phyloP scores from a whole-genome alignment of 2,113 vertebrate species.

The Steatornis caripensis region DNA sequence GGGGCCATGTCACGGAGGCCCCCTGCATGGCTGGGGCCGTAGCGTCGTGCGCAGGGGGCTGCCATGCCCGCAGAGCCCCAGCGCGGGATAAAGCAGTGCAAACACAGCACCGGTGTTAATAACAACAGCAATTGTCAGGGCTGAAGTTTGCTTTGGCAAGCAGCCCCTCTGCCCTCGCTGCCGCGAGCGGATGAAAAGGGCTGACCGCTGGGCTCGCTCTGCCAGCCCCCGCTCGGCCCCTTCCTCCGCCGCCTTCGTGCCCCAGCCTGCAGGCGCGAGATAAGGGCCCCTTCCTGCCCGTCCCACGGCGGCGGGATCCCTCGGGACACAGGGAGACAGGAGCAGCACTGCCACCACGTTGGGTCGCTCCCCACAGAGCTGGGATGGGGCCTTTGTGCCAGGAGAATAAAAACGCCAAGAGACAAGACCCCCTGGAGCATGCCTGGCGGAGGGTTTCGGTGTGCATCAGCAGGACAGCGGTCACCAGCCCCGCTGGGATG shows the following conservation, averaged over 20 bases:
- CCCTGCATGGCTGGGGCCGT: rapidly evolving
- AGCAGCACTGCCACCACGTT: neutral
- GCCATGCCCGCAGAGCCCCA: neutral
- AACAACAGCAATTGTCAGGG: neutral
- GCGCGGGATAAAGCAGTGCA: rapidly evolving
- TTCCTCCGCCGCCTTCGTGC: neutral
- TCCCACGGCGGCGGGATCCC: rapidly evolving
- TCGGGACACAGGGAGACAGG: neutral
- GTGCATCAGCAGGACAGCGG: rapidly evolving
- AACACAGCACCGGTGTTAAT: rapidly evolving
- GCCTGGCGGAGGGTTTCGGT: neutral
- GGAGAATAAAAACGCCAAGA: neutral
- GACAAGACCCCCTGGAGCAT: neutral
- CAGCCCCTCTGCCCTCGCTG: rapidly evolving
- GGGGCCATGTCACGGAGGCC: rapidly evolving
- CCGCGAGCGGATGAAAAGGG: neutral
- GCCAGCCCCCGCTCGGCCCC: neutral
- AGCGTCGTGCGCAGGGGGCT: neutral
- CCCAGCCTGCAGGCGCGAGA: neutral
- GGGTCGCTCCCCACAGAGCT: neutral
- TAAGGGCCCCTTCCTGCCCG: neutral
- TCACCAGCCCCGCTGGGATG: neutral
- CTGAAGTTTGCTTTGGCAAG: constrained; percentile 46
- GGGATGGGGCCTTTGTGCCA: neutral
- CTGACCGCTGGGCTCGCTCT: neutral